Evolutionary conservation across 2,797 vertebrate species (phyloP), one percentile per base, ranked within the genome.

Genomic region (Trematomus bernacchii): DNA sequence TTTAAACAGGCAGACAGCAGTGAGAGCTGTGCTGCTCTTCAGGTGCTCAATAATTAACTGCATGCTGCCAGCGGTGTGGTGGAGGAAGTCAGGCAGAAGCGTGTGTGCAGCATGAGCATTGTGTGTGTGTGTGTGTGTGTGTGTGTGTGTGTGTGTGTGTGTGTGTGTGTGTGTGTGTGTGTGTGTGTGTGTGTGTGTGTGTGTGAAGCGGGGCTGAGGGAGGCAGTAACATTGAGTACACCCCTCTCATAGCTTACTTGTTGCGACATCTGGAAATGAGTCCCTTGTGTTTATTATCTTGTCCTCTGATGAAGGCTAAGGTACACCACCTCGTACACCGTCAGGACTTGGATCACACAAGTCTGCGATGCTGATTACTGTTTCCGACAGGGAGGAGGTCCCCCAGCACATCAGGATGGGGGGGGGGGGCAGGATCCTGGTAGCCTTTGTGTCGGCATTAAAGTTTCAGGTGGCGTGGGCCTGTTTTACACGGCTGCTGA

Each of bases 391-490:
- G 7, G 57, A 82, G 70, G 70, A 82, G 76, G 85, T 92, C 90
- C 88, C 90, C 66, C 66, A 81, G 86, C 89, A 87, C 85, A 85
- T 80, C 71, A 80, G 73, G 84, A 84, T 43, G 66, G 63, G 74
- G 67, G 60, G 66, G 62, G 14, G 52, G 75, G 63, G 81, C 33
- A 19, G 71, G 55, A 71, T 64, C 73, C 68, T 44, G 43, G 48
- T 77, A 74, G 85, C 77, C 84, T 91, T 71, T 77, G 83, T 95
- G 93, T 94, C 76, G 7, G 53, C 94, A 96, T 96, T 96, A 95
- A 95, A 95, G 86, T 95, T 95, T 96, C 86, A 96, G 91, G 66
- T 74, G 66, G 87, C 73, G 60, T 83, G 91, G 89, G 94, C 74
- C 87, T 91, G 92, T 90, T 91, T 84, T 84, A 93, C 90, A 92